Percentiles rank a stretch among this genome's conserved stretches.
These are phyloP conservation scores for Sakesphorus luctuosus DNA, from an alignment of 2,113 vertebrate genomes.

Conservation along the genomic window DNA sequence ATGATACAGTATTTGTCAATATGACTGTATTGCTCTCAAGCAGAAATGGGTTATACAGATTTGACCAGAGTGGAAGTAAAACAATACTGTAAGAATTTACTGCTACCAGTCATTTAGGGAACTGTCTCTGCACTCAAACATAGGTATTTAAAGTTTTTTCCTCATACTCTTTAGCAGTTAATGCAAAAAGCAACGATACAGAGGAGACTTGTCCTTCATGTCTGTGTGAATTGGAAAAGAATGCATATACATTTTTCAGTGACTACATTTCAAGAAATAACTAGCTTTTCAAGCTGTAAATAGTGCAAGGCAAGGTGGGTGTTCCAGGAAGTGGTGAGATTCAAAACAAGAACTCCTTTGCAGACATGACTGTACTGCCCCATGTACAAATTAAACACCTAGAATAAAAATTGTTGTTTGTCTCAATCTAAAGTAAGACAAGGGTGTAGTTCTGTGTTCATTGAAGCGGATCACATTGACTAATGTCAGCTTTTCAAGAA, in stretches of 20 bases:
- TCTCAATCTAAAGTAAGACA: background rate
- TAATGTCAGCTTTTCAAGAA: background rate
- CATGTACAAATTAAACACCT: accelerated
- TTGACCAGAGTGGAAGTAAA: background rate
- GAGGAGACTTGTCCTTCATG: background rate
- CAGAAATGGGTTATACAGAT: background rate
- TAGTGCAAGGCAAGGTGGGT: background rate
- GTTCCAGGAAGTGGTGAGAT: background rate
- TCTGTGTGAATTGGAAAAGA: background rate
- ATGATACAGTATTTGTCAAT: background rate
- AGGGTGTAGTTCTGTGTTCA: background rate
- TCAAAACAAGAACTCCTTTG: background rate
- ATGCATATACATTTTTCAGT: background rate
- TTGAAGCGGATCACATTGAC: background rate
- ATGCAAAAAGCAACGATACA: background rate
- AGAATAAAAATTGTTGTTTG: background rate
- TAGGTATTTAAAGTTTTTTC: background rate
- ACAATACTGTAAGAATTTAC: background rate
- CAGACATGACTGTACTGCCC: accelerated
- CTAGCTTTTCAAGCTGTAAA: background rate
- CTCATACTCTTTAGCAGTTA: background rate
- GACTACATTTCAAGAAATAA: background rate
- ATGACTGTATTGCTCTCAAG: background rate
- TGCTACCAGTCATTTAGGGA: background rate
- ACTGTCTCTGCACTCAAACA: background rate